phyloP scores from a whole-genome alignment of 2,113 vertebrate species.

The Malurus melanocephalus region DNA sequence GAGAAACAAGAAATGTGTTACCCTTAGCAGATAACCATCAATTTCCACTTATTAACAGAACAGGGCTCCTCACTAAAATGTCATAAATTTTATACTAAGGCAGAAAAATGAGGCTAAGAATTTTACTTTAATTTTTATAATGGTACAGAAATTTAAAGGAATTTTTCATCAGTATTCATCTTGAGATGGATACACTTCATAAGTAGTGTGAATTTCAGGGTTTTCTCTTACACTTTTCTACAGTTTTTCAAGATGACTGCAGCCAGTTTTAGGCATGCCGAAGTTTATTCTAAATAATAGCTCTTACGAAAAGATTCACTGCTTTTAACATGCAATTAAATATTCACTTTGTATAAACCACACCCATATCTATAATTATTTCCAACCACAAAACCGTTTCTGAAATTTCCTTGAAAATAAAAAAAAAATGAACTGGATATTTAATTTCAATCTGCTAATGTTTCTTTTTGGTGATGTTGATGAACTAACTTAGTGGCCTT shows the following conservation, averaged over 20 bases:
- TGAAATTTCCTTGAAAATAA: not conserved
- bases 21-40: not conserved
- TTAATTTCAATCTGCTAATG: not conserved
- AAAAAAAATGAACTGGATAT: not conserved
- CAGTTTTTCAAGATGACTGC: not conserved
- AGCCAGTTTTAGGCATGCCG: not conserved
- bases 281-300: not conserved
- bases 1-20: not conserved
- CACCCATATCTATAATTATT: not conserved
- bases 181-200: not conserved
- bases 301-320: not conserved
- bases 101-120: not conserved
- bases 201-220: not conserved
- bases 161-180: not conserved
- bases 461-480: not conserved
- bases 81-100: not conserved
- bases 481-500: not conserved
- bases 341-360: not conserved
- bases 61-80: not conserved
- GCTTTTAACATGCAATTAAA: not conserved
- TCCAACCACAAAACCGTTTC: not conserved
- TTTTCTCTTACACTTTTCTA: not conserved
- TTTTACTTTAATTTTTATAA: not conserved
- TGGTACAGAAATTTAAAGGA: not conserved
- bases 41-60: not conserved